phyloP scores from a whole-genome alignment of 2,797 vertebrate species.

The Acanthiza pusilla region DNA sequence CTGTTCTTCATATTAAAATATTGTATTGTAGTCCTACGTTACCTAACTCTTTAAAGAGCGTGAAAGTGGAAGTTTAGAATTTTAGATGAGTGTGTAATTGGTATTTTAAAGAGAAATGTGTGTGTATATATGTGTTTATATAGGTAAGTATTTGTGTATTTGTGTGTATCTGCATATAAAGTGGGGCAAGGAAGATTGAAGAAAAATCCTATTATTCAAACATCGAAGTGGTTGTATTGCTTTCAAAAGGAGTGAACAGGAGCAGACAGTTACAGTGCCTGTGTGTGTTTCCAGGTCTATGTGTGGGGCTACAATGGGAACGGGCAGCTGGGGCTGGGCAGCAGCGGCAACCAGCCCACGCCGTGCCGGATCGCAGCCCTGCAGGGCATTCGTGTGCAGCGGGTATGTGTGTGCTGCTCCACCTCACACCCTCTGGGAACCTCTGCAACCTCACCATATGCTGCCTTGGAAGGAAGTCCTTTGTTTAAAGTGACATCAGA shows the following conservation, averaged over 20 bases:
- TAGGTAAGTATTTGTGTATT: neutral
- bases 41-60: neutral
- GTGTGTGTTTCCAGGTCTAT: conserved; percentile 81
- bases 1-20: neutral
- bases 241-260: neutral
- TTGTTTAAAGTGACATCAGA: neutral
- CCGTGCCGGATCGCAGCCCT: conserved; percentile 92
- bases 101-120: neutral
- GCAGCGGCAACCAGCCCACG: conserved; percentile 93
- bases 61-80: neutral
- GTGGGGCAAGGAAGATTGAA: neutral
- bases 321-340: conserved; percentile 93
- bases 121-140: neutral
- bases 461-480: neutral
- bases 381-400: conserved; percentile 87
- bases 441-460: neutral
- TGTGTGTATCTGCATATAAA: neutral
- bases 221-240: neutral
- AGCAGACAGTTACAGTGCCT: neutral
- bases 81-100: neutral
- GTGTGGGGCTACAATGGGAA: conserved; percentile 99
- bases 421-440: neutral
- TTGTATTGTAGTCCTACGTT: neutral
- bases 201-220: neutral
- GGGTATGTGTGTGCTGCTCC: conserved; percentile 74